Percentiles rank a stretch among this genome's conserved stretches.
phyloP scores from a whole-genome alignment of 2,113 vertebrate genomes.

The Ariopsis seemanni region DNA sequence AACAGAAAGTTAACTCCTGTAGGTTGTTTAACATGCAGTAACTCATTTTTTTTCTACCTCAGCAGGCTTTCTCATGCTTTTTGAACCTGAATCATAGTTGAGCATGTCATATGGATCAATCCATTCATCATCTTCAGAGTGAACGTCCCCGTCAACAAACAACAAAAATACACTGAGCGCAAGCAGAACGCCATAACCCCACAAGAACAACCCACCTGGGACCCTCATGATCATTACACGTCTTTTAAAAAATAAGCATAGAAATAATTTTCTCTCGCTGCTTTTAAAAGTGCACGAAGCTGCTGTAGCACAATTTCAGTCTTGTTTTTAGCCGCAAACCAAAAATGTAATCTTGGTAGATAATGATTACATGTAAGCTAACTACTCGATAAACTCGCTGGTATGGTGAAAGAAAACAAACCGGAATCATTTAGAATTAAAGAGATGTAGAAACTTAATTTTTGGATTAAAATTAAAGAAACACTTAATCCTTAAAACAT shows the following conservation, averaged over 20 bases:
- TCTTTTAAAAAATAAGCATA: neutral
- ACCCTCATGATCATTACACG: neutral
- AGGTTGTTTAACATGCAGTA: neutral
- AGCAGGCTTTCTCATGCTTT: slow-evolving; percentile 63
- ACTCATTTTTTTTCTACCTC: slow-evolving; percentile 58
- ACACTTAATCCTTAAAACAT: neutral
- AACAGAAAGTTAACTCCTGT: no score
- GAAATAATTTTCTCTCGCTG: neutral
- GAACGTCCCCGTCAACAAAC: neutral
- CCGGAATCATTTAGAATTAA: neutral
- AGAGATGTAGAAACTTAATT: neutral
- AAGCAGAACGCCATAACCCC: neutral
- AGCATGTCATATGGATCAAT: slow-evolving; percentile 71
- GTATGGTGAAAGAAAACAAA: neutral
- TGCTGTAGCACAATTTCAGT: neutral
- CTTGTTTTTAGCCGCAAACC: no score
- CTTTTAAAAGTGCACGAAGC: neutral
- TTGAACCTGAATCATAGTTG: slow-evolving; percentile 64
- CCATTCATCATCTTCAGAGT: slow-evolving; percentile 60
- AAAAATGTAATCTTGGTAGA: neutral
- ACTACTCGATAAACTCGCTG: neutral
- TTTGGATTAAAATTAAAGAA: neutral
- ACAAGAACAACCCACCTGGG: neutral
- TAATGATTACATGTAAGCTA: neutral
- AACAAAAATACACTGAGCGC: neutral